A percentile compares a stretch with the other conserved stretches of the same genome.
Conservation (phyloP, 2,888 invertebrate species). For the Polydrusus pterygomalis region DNA sequence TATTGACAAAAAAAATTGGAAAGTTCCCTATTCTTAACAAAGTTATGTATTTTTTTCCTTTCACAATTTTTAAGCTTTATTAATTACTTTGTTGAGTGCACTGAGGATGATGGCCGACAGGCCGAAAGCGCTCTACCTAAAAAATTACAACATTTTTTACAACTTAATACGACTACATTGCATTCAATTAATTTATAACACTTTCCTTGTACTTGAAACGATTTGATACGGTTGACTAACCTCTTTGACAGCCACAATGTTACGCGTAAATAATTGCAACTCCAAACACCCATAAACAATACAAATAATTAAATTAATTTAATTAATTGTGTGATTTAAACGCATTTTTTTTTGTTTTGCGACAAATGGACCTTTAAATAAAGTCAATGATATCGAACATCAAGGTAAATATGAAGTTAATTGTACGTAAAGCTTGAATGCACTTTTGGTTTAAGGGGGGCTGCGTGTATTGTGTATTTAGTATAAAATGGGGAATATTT, state of each 20-base stretch:
- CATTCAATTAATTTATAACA: neutral
- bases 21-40: no score
- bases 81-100: no score
- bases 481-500: conserved; percentile 20
- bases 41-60: no score
- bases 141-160: no score
- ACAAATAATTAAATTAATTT: conserved; percentile 18
- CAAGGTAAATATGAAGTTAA: conserved; percentile 46
- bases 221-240: conserved; percentile 8
- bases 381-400: conserved; percentile 34
- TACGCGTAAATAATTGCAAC: conserved; percentile 16
- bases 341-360: conserved; percentile 2
- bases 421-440: conserved; percentile 31
- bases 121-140: no score
- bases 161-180: no score
- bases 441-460: conserved; percentile 22
- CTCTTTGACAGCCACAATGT: neutral
- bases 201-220: neutral
- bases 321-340: neutral
- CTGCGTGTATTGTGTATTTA: conserved; percentile 1
- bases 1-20: no score
- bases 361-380: conserved; percentile 42
- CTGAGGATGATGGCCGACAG: no score
- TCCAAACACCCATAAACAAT: conserved; percentile 15
- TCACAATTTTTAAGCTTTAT: no score